A percentile compares a stretch with the other conserved stretches of the same genome.
Evolutionary conservation across 2,888 invertebrate species (phyloP).

Genomic region (Leptopilina drosophilae): DNA sequence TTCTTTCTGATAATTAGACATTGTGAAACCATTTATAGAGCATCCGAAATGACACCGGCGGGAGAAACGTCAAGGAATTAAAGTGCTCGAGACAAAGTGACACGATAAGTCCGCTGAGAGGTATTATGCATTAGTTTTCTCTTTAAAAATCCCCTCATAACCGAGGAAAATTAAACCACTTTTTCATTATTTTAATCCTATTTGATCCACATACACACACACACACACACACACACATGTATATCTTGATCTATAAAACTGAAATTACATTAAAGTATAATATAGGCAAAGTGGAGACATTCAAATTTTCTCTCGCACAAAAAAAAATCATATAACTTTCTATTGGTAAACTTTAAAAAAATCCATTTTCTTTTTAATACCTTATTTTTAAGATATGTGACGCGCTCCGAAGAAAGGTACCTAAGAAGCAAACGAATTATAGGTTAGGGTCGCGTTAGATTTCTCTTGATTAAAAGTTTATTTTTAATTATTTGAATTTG

Average conservation of each 20-base stretch:
- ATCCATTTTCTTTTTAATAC: too few relatives aligned
- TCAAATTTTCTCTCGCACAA: not conserved
- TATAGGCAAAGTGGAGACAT: not conserved
- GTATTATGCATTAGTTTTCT: slow-evolving; percentile 27
- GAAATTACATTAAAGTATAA: not conserved
- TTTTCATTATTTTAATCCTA: slow-evolving; percentile 28
- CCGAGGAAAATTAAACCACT: slow-evolving; percentile 27
- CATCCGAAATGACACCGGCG: not conserved
- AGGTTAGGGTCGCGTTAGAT: too few relatives aligned
- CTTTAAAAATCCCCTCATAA: slow-evolving; percentile 28
- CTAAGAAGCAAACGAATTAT: too few relatives aligned
- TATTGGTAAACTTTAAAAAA: too few relatives aligned
- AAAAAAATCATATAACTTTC: not conserved
- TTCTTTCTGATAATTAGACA: not conserved
- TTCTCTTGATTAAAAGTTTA: too few relatives aligned
- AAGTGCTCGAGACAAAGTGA: slow-evolving; percentile 19
- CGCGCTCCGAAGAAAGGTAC: too few relatives aligned
- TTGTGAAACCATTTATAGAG: not conserved
- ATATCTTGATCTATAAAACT: not conserved
- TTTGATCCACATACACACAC: not conserved
- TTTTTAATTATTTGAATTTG: too few relatives aligned
- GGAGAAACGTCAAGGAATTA: not conserved
- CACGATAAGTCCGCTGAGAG: slow-evolving; percentile 19
- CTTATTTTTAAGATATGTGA: too few relatives aligned
- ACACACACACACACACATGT: not conserved